Percentiles rank a stretch among this genome's conserved stretches.
Conservation (phyloP, 2,113 vertebrate species). For the Amblyornis subalaris region DNA sequence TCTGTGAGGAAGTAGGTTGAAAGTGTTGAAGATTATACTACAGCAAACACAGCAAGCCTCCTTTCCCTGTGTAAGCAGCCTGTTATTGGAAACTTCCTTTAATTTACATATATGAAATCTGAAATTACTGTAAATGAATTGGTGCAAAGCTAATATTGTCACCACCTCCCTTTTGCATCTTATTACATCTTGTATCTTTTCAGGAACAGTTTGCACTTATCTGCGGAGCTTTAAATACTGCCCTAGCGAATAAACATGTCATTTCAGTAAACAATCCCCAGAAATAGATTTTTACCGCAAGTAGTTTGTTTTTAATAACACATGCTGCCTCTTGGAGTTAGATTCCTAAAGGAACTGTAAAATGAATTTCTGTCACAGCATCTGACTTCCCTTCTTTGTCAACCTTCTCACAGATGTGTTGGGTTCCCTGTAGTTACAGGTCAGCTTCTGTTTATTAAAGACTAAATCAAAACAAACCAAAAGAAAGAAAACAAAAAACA, state of each 20-base stretch:
- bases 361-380: conserved; percentile 2
- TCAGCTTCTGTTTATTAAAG: conserved; percentile 48
- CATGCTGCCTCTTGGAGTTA: conserved; percentile 23
- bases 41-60: neutral
- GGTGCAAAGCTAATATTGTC: conserved; percentile 9
- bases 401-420: conserved; percentile 62
- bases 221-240: conserved; percentile 58
- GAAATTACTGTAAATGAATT: conserved; percentile 14
- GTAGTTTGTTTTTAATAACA: conserved; percentile 65
- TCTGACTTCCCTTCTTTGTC: conserved; percentile 63
- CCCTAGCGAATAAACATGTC: conserved; percentile 35
- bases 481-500: neutral
- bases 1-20: neutral
- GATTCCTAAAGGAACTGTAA: conserved; percentile 42
- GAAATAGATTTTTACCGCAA: conserved; percentile 52
- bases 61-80: neutral
- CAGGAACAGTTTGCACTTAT: conserved; percentile 38
- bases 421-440: conserved; percentile 62
- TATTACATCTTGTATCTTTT: conserved; percentile 32
- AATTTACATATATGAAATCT: neutral
- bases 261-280: conserved; percentile 57
- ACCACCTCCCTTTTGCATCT: neutral
- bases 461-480: conserved; percentile 13
- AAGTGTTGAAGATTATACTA: neutral
- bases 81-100: neutral